These are phyloP conservation scores for Graphium colonna DNA, from an alignment of 2,888 invertebrate genomes.

Conservation along the genomic window DNA sequence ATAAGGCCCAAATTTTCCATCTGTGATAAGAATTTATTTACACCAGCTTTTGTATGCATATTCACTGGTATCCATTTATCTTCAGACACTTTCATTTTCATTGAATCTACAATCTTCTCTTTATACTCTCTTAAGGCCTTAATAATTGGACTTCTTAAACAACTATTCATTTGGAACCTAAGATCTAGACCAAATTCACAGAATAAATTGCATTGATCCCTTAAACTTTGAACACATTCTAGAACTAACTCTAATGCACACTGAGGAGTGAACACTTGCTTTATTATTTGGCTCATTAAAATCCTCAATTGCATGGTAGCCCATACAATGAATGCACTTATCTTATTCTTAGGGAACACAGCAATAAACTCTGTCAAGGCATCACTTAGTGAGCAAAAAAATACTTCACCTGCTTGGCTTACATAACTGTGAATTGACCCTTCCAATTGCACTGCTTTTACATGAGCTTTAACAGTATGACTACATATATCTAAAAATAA, in stretches of 20 bases:
- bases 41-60: slow-evolving; percentile 85
- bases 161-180: slow-evolving; percentile 93
- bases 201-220: slow-evolving; percentile 83
- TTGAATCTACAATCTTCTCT: slow-evolving; percentile 90
- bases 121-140: slow-evolving; percentile 88
- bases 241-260: slow-evolving; percentile 90
- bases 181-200: slow-evolving; percentile 92
- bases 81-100: slow-evolving; percentile 87
- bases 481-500: slow-evolving; percentile 90
- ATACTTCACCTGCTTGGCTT: slow-evolving; percentile 89
- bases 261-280: slow-evolving; percentile 94
- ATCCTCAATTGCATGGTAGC: slow-evolving; percentile 90
- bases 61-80: slow-evolving; percentile 93
- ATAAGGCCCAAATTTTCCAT: slow-evolving; percentile 85
- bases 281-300: slow-evolving; percentile 89
- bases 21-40: slow-evolving; percentile 85
- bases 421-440: slow-evolving; percentile 90
- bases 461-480: slow-evolving; percentile 88
- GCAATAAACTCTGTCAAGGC: slow-evolving; percentile 81
- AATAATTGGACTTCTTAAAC: slow-evolving; percentile 87
- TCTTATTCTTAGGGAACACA: slow-evolving; percentile 87
- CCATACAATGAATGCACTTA: slow-evolving; percentile 91
- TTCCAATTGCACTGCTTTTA: slow-evolving; percentile 89
- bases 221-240: slow-evolving; percentile 90
- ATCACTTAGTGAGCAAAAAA: slow-evolving; percentile 90